Evolutionary conservation across 2,888 invertebrate species (phyloP).

Genomic region (Eupithecia vulgata): DNA sequence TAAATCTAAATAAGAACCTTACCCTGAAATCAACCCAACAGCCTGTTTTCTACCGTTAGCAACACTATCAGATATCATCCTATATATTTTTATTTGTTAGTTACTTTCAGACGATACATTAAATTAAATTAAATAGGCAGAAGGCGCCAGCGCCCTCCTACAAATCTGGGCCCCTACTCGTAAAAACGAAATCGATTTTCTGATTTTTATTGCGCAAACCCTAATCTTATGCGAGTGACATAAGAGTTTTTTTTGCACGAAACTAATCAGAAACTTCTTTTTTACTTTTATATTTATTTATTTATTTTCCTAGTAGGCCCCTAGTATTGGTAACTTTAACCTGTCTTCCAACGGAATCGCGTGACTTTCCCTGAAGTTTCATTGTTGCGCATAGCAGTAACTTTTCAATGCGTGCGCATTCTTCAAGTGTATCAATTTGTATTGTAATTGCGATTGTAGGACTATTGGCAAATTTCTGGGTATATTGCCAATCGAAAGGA

Average conservation of each 20-base stretch:
- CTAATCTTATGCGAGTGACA: no score
- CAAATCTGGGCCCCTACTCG: no score
- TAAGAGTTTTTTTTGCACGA: no score
- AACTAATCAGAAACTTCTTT: no score
- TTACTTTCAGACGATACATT: no score
- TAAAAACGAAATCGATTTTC: no score
- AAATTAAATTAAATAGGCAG: no score
- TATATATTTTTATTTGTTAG: neutral
- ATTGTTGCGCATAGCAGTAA: conserved; percentile 31
- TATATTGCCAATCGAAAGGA: neutral
- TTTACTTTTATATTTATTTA: no score
- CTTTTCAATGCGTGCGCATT: conserved; percentile 41
- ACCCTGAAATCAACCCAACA: neutral
- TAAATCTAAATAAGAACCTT: no score
- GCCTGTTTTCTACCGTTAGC: neutral
- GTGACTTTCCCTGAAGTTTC: conserved; percentile 41
- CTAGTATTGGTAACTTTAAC: conserved; percentile 34
- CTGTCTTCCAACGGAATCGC: conserved; percentile 33
- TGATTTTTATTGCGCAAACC: no score
- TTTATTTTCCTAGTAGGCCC: neutral
- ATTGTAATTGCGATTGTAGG: conserved; percentile 25
- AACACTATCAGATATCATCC: neutral
- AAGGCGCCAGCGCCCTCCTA: no score
- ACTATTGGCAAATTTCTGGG: conserved; percentile 21
- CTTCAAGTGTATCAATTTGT: conserved; percentile 33